Conservation (phyloP, 2,888 invertebrate genomes). For the Sialis fuliginosa region DNA sequence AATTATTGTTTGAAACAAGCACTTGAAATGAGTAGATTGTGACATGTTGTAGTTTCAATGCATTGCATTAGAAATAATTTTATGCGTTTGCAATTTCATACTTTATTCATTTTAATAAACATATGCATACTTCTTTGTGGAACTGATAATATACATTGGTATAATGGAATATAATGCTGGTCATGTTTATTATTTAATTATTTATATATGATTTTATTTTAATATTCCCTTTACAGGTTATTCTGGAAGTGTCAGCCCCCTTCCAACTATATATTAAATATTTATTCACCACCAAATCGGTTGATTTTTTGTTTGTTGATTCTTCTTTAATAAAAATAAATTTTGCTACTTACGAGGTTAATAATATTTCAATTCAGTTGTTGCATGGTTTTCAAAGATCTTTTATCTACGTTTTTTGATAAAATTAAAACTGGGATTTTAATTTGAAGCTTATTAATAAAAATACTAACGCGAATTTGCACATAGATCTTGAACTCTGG, state of each 20-base stretch:
- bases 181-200: too few relatives aligned
- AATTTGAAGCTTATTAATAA: not conserved
- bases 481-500: not conserved
- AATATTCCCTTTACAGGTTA: slow-evolving; percentile 1
- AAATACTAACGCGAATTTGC: not conserved
- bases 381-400: not conserved
- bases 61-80: too few relatives aligned
- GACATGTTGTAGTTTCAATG: too few relatives aligned
- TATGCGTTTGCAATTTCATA: too few relatives aligned
- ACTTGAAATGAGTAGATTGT: too few relatives aligned
- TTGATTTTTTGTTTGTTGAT: too few relatives aligned
- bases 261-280: slow-evolving; percentile 2
- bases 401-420: not conserved
- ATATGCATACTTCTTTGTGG: too few relatives aligned
- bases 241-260: slow-evolving; percentile 3
- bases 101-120: too few relatives aligned
- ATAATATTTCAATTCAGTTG: not conserved
- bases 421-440: not conserved
- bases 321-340: too few relatives aligned
- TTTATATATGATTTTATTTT: not conserved
- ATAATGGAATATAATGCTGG: too few relatives aligned
- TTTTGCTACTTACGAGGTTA: not conserved
- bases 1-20: too few relatives aligned
- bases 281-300: not conserved
- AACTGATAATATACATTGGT: too few relatives aligned